phyloP scores from a whole-genome alignment of 1,140 invertebrate species.

The Aphaenogaster floridana region DNA sequence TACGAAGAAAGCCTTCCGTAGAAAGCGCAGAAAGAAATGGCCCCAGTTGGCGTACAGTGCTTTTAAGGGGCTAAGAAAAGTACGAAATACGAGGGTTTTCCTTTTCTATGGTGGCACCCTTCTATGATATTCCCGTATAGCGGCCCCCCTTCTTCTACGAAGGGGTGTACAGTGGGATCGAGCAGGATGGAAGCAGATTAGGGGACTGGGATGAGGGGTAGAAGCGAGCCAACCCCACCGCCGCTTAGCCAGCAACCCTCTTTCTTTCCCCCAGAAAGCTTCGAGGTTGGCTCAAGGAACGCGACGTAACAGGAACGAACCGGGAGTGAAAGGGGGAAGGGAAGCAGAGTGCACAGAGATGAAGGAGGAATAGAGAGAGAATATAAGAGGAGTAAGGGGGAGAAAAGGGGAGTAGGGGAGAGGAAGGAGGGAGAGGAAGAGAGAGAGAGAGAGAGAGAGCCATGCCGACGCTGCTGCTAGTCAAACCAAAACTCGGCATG shows the following conservation, averaged over 20 bases:
- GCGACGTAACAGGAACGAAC: constrained; percentile 74
- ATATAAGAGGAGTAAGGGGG: constrained; percentile 77
- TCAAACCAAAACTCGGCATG: constrained; percentile 89
- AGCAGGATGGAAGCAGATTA: constrained; percentile 65
- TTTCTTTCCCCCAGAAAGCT: constrained; percentile 72
- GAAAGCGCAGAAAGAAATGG: constrained; percentile 70
- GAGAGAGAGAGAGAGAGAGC: constrained; percentile 83
- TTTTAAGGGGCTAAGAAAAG: constrained; percentile 40
- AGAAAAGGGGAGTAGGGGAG: constrained; percentile 74
- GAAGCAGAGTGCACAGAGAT: constrained; percentile 63
- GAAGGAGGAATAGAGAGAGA: constrained; percentile 64
- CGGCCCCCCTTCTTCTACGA: constrained; percentile 46
- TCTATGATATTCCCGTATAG: constrained; percentile 72
- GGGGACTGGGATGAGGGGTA: constrained; percentile 67
- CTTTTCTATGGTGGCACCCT: constrained; percentile 72
- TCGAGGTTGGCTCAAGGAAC: constrained; percentile 74
- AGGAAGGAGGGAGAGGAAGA: constrained; percentile 59
- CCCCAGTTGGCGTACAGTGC: constrained; percentile 60
- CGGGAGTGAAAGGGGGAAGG: constrained; percentile 57
- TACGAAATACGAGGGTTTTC: constrained; percentile 63
- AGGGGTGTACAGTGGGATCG: constrained; percentile 37
- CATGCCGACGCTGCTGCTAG: constrained; percentile 85
- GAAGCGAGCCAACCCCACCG: constrained; percentile 62
- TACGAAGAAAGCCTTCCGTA: constrained; percentile 64
- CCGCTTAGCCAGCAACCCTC: constrained; percentile 62